Percentiles rank a stretch among this genome's conserved stretches.
These are phyloP conservation scores for Erythrolamprus reginae DNA, from an alignment of 2,113 vertebrate genomes.

Conservation along the genomic window DNA sequence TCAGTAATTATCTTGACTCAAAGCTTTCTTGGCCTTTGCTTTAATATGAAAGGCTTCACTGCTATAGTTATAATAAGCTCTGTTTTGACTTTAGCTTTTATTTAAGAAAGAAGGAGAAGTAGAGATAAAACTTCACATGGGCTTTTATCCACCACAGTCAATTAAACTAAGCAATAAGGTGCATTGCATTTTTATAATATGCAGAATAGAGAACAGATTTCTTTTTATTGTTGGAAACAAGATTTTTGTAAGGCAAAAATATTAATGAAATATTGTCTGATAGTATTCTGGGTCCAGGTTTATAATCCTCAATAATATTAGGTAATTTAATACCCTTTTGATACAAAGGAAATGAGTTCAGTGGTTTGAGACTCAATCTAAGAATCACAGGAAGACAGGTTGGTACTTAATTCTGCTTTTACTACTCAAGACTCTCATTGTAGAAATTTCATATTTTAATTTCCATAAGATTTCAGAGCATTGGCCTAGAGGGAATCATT, in stretches of 20 bases:
- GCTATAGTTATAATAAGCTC: fast-evolving
- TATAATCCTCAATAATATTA: conserved; percentile 32
- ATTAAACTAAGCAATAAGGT: background rate
- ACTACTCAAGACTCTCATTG: conserved; percentile 1
- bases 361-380: conserved; percentile 21
- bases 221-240: conserved; percentile 10
- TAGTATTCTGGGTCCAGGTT: background rate
- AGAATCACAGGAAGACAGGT: conserved; percentile 12
- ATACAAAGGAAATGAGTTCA: conserved; percentile 35
- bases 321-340: conserved; percentile 28
- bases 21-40: conserved; percentile 7
- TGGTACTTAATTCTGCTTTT: conserved; percentile 37
- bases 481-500: conserved; percentile 32
- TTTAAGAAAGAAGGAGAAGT: conserved; percentile 18
- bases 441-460: conserved; percentile 32
- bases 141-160: background rate
- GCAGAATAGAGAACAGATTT: background rate
- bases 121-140: conserved; percentile 6
- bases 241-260: conserved; percentile 24
- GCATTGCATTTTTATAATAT: background rate
- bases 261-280: conserved; percentile 12
- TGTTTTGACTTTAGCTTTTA: conserved; percentile 5
- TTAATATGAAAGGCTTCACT: background rate
- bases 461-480: conserved; percentile 26
- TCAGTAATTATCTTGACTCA: background rate